These are phyloP conservation scores for Sebastes nivosus DNA, from an alignment of 2,797 vertebrate species.

Conservation along the genomic window DNA sequence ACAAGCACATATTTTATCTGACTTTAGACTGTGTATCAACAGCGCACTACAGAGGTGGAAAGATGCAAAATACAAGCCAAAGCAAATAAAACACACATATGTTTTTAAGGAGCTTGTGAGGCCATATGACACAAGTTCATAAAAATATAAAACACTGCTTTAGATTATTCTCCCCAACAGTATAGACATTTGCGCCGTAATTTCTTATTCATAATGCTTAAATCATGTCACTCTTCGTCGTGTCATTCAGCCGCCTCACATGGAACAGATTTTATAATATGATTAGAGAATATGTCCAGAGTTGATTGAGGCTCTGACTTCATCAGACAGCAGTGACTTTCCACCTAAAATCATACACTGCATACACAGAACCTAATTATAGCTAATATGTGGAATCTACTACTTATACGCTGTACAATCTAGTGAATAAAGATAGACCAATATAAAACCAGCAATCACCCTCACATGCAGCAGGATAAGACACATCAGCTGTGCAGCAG, in stretches of 20 bases:
- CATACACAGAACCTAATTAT: background rate
- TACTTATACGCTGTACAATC: background rate
- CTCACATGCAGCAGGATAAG: background rate
- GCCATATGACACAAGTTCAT: background rate
- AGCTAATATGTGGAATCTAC: background rate
- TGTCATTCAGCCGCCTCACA: background rate
- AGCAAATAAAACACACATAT: background rate
- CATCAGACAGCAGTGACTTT: background rate
- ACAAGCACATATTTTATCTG: no score
- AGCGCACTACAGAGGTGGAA: background rate
- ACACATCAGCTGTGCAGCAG: background rate
- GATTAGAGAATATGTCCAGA: background rate
- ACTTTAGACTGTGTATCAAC: background rate
- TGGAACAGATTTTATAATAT: background rate
- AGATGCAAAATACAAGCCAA: background rate
- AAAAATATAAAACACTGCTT: background rate
- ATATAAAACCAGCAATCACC: background rate
- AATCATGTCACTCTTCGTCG: accelerated
- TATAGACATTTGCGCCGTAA: accelerated
- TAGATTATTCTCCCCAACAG: background rate
- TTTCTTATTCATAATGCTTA: accelerated
- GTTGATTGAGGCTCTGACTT: background rate
- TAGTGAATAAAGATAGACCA: background rate
- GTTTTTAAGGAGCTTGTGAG: background rate
- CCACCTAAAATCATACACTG: background rate